Evolutionary conservation across 2,113 vertebrate genomes (phyloP).

Genomic region (Burhinus bistriatus): DNA sequence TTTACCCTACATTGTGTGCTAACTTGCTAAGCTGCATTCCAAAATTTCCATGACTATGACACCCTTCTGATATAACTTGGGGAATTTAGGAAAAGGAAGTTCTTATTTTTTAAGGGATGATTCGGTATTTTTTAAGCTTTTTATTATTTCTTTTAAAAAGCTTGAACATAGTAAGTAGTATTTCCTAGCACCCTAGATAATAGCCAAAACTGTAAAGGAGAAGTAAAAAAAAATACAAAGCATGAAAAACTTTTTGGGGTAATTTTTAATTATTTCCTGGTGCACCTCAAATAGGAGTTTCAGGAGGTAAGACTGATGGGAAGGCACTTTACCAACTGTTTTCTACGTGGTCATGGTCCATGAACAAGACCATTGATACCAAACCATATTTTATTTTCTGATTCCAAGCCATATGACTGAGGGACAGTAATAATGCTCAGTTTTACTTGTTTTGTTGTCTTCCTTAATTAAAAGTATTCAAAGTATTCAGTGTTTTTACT

Average conservation of each 20-base stretch:
- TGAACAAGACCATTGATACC: background rate
- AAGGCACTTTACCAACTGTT: background rate
- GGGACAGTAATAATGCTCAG: background rate
- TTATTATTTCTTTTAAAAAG: background rate
- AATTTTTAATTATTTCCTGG: background rate
- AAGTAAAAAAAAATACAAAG: background rate
- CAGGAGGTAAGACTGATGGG: background rate
- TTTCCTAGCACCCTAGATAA: background rate
- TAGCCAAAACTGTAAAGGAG: background rate
- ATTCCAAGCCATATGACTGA: background rate
- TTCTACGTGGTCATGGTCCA: background rate
- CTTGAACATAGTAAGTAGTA: background rate
- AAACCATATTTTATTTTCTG: background rate
- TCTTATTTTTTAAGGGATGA: background rate
- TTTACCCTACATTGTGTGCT: background rate
- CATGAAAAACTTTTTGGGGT: accelerated
- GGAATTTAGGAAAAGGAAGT: background rate
- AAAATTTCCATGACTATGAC: background rate
- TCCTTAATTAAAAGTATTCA: background rate
- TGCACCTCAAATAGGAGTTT: background rate
- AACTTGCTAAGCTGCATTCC: background rate
- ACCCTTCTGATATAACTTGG: background rate
- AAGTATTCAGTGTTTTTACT: background rate
- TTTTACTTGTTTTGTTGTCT: background rate
- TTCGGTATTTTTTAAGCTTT: background rate